Percentiles rank a stretch among this genome's conserved stretches.
Conservation (phyloP, 2,888 invertebrate species). For the Pecten maximus region DNA sequence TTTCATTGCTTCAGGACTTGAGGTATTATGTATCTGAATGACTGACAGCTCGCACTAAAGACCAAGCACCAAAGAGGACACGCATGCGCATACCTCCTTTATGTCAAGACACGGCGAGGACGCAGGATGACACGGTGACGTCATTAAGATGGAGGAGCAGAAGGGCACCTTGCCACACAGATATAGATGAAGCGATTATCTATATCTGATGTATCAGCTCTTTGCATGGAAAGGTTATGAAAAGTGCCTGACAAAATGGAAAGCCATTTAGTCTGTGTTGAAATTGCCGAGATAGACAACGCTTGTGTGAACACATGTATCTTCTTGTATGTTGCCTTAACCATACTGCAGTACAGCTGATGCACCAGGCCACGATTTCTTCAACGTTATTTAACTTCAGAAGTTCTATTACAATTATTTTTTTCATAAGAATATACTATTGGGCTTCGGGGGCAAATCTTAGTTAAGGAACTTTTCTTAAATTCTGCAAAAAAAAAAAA, state of each 20-base stretch:
- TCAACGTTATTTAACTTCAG: too few species aligned
- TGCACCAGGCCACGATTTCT: too few species aligned
- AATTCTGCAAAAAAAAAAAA: too few species aligned
- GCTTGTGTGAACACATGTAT: too few species aligned
- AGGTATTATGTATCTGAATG: neutral
- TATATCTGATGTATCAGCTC: neutral
- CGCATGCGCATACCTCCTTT: neutral
- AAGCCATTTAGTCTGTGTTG: too few species aligned
- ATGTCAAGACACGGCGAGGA: neutral
- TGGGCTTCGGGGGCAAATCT: too few species aligned
- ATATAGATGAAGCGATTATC: neutral
- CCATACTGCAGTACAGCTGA: too few species aligned
- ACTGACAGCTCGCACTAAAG: neutral
- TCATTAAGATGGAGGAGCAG: neutral
- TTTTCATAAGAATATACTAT: too few species aligned
- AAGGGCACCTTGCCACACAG: neutral
- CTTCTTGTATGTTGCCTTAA: too few species aligned
- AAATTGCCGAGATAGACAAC: too few species aligned
- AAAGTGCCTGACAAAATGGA: neutral
- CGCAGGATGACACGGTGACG: neutral
- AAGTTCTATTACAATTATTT: too few species aligned
- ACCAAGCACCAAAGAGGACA: neutral
- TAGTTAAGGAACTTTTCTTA: too few species aligned
- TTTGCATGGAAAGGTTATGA: neutral
- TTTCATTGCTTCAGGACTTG: slow-evolving; percentile 8